Conservation (phyloP, 2,797 vertebrate species). For the Somateria mollissima region DNA sequence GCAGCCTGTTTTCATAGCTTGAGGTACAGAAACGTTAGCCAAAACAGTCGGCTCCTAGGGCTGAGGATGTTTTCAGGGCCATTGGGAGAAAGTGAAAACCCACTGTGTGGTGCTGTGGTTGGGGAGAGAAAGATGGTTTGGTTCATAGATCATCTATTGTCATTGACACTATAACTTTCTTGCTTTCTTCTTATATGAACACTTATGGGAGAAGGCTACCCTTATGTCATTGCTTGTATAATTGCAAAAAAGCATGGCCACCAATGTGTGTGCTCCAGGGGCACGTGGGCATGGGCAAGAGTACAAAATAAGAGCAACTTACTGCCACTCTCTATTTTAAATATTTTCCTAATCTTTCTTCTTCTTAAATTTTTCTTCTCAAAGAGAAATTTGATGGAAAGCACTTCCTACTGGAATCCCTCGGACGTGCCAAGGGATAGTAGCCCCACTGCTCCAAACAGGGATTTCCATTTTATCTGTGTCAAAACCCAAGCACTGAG, state of each 20-base stretch:
- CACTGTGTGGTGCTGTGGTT: background rate
- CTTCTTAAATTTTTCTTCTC: background rate
- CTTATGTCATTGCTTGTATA: background rate
- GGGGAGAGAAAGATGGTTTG: background rate
- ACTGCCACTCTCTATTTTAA: background rate
- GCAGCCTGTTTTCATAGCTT: background rate
- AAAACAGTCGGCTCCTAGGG: background rate
- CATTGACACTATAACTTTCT: background rate
- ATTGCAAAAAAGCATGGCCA: background rate
- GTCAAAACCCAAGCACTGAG: background rate
- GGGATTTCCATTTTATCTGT: background rate
- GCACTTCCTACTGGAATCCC: background rate
- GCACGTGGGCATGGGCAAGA: background rate
- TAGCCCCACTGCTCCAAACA: background rate
- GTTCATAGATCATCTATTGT: background rate
- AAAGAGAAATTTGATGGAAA: background rate
- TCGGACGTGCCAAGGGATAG: background rate
- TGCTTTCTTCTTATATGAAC: background rate
- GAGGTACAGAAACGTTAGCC: background rate
- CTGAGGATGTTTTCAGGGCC: background rate
- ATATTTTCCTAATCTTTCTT: background rate
- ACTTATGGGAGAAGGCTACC: background rate
- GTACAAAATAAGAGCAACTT: background rate
- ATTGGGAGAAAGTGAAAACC: constrained; percentile 37
- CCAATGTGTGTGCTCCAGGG: background rate